Evolutionary conservation across 1,140 invertebrate species (phyloP), one percentile per base, ranked within the genome.

Genomic region (Hestina assimilis): DNA sequence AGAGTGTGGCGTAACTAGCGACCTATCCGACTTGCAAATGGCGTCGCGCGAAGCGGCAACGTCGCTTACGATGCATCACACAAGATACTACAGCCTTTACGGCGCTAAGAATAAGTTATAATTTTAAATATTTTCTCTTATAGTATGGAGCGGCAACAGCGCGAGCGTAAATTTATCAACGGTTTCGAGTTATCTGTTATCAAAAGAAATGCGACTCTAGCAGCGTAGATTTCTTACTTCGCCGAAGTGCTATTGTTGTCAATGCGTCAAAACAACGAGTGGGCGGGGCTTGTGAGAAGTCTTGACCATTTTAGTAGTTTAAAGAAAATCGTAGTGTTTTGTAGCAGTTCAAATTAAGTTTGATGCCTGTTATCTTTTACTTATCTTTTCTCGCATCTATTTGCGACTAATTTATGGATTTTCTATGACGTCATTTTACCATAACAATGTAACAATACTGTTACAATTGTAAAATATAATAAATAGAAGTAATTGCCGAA

Each of bases 141-240:
- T 46, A 46, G 17, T 46, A 31, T 26, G 57, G 60, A 59, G 59
- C 62, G 77, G 74, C 79, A 79, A 76, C 79, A 58, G 40, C 64
- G 70, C 63, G 59, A 70, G 67, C 70, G 72, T 77, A 78, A 75
- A 78, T 79, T 82, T 82, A 82, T 82, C 79, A 79, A 66, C 55
- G 38, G 67, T 68, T 58, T 62, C 51, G 47, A 57, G 26, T 5
- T 55, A 58, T 63, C 56, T 68, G 62, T 78, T 78, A 77, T 75
- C 78, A 74, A 69, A 61, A 65, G 52, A 54, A 54, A 54, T 46
- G 33, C 33, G 33, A 38, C 24, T 24, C 7, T 19, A 0, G 14
- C 1, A 38, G 33, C 33, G 15, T 35, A 20, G 12, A 48, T 14
- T 48, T 35, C 45, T 48, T 26, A n/a, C 5, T 28, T 20, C 19